These are phyloP conservation scores for Ameiurus melas DNA, from an alignment of 2,113 vertebrate species.

Conservation along the genomic window DNA sequence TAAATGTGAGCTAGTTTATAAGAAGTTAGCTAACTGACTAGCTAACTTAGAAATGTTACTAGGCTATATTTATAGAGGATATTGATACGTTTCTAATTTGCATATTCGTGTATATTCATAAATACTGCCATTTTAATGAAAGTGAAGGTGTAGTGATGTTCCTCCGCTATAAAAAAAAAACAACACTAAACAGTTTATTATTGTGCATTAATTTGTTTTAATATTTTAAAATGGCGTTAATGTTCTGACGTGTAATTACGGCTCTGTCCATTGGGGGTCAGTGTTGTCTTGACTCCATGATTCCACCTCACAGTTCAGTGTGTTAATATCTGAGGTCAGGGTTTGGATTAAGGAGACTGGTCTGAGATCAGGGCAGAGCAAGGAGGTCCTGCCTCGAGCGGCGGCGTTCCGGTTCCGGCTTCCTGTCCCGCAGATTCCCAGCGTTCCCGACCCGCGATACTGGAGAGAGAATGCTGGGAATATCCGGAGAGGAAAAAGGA, in stretches of 20 bases:
- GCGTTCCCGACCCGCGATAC: slow-evolving; percentile 55
- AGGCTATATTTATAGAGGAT: background rate
- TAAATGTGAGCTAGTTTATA: background rate
- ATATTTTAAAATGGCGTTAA: background rate
- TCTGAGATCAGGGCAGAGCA: slow-evolving; percentile 32
- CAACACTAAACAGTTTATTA: background rate
- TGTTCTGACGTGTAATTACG: background rate
- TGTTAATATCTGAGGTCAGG: slow-evolving; percentile 13
- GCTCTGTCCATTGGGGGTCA: slow-evolving; percentile 46
- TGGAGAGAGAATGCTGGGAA: slow-evolving; percentile 79
- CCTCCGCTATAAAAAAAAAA: no score
- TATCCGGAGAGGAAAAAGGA: slow-evolving; percentile 79
- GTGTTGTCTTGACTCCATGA: background rate
- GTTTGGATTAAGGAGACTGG: slow-evolving; percentile 17
- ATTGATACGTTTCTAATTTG: background rate
- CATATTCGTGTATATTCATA: background rate
- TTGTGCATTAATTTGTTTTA: background rate
- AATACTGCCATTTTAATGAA: background rate
- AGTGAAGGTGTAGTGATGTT: background rate
- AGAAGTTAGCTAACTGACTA: background rate
- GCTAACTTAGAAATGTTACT: background rate
- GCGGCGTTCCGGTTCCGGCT: slow-evolving; percentile 59
- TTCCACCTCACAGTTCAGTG: background rate
- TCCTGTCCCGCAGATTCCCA: slow-evolving; percentile 76
- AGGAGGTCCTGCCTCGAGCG: slow-evolving; percentile 15